Conservation (phyloP, 2,113 vertebrate species). For the Prolemur simus region DNA sequence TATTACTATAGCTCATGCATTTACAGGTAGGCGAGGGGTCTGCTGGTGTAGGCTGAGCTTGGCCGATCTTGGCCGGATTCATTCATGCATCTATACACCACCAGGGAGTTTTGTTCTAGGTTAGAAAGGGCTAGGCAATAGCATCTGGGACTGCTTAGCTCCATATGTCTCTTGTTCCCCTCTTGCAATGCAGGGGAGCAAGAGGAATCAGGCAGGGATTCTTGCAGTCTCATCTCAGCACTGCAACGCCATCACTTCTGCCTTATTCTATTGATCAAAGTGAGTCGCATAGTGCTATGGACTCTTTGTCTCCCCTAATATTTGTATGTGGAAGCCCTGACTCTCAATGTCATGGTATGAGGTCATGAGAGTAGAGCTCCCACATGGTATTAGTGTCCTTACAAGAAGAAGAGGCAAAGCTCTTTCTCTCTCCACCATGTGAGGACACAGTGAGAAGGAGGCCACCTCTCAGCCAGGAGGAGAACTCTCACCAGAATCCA, state of each 20-base stretch:
- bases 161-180: fast-evolving
- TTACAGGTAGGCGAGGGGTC: not conserved
- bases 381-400: not conserved
- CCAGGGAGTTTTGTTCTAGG: not conserved
- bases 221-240: not conserved
- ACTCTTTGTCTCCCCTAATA: not conserved
- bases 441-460: no score
- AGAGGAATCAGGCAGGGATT: not conserved
- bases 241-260: not conserved
- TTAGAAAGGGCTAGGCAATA: no score
- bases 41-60: not conserved
- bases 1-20: not conserved
- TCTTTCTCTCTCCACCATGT: not conserved
- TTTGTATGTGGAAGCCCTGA: no score
- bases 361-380: fast-evolving
- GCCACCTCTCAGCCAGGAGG: not conserved
- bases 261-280: not conserved
- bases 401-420: not conserved
- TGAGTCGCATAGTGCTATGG: not conserved
- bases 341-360: not conserved
- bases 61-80: not conserved
- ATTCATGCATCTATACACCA: fast-evolving
- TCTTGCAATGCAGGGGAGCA: not conserved
- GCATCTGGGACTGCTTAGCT: not conserved
- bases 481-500: not conserved